phyloP scores from a whole-genome alignment of 2,113 vertebrate genomes.

The Fulmarus glacialis region DNA sequence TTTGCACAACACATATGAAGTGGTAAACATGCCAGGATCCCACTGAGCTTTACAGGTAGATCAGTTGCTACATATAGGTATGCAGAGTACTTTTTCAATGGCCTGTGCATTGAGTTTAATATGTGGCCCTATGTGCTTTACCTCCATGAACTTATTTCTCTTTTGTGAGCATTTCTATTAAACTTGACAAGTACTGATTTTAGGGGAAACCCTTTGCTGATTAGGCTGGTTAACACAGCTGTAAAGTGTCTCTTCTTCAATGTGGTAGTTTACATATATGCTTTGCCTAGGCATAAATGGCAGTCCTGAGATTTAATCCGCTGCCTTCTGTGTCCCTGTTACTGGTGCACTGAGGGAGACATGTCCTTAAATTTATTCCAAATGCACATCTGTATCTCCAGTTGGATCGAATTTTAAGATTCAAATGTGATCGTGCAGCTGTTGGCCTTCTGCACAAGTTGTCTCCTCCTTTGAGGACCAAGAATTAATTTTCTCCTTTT shows the following conservation, averaged over 20 bases:
- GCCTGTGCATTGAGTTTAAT: not conserved
- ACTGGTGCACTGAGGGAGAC: not conserved
- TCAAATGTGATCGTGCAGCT: not conserved
- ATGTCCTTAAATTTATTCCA: not conserved
- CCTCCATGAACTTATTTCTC: not conserved
- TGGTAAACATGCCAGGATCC: not conserved
- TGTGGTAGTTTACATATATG: not conserved
- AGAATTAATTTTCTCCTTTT: constrained; percentile 1
- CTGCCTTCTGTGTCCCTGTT: not conserved
- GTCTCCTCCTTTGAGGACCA: not conserved
- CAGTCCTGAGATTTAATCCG: not conserved
- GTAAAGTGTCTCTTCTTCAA: not conserved
- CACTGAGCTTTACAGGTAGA: not conserved
- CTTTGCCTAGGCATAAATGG: not conserved
- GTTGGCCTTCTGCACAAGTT: not conserved
- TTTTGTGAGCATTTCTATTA: not conserved
- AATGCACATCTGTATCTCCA: constrained; percentile 39
- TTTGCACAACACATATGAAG: not conserved
- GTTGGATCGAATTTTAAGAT: not conserved
- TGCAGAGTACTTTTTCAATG: not conserved
- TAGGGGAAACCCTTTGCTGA: not conserved
- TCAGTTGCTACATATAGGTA: not conserved
- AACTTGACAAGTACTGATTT: not conserved
- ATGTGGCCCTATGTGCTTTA: not conserved
- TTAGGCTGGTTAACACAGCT: not conserved